Conservation (phyloP, 2,888 invertebrate species). For the Endomychus coccineus region DNA sequence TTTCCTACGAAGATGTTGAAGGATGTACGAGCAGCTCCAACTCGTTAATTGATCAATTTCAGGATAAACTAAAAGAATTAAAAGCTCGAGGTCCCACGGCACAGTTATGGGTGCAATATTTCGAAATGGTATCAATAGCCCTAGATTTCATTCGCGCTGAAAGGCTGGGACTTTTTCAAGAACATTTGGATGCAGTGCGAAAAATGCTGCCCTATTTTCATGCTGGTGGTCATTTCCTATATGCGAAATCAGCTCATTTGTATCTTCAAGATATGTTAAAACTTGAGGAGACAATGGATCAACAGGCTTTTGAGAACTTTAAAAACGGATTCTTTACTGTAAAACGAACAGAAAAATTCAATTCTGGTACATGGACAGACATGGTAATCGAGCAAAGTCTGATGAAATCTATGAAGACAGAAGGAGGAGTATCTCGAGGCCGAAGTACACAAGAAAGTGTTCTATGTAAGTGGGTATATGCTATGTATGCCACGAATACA, state of each 20-base stretch:
- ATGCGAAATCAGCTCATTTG: constrained; percentile 31
- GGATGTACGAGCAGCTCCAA: constrained; percentile 16
- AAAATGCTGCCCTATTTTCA: constrained; percentile 37
- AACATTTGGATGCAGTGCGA: constrained; percentile 29
- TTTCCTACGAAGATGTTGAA: constrained; percentile 23
- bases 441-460: constrained; percentile 24
- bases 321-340: constrained; percentile 28
- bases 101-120: constrained; percentile 34
- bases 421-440: constrained; percentile 20
- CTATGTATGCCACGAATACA: constrained; percentile 27
- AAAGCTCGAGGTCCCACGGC: constrained; percentile 25
- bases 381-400: constrained; percentile 13
- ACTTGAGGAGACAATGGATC: constrained; percentile 27
- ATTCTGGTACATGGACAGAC: constrained; percentile 14
- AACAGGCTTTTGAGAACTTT: constrained; percentile 22
- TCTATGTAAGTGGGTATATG: constrained; percentile 28
- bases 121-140: constrained; percentile 32
- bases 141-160: constrained; percentile 29
- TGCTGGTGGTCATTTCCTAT: constrained; percentile 34
- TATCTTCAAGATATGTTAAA: constrained; percentile 29
- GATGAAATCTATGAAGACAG: constrained; percentile 17
- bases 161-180: constrained; percentile 24
- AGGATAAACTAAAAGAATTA: constrained; percentile 24
- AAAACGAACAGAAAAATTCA: constrained; percentile 25
- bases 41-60: constrained; percentile 18